phyloP scores from a whole-genome alignment of 2,113 vertebrate species.

The Limanda limanda region DNA sequence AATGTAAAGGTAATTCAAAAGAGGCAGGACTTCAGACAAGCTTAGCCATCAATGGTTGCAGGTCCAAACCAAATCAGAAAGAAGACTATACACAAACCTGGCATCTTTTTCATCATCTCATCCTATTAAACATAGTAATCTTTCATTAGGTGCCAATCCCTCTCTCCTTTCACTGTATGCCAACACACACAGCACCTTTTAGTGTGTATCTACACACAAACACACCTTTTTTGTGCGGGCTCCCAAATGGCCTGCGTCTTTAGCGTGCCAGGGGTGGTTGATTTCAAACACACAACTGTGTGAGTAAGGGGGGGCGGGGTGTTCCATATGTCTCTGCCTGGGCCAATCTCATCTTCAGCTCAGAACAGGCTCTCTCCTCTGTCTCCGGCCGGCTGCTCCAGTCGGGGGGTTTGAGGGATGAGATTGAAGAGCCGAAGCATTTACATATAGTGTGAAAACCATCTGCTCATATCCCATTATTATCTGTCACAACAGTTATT shows the following conservation, averaged over 20 bases:
- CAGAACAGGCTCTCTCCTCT: slow-evolving; percentile 36
- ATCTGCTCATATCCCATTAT: slow-evolving; percentile 73
- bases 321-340: slow-evolving; percentile 39
- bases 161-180: slow-evolving; percentile 40
- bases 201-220: not conserved
- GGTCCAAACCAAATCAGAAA: slow-evolving; percentile 16
- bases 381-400: slow-evolving; percentile 40
- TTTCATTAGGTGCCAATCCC: slow-evolving; percentile 34
- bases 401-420: slow-evolving; percentile 19
- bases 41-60: not conserved
- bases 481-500: slow-evolving; percentile 77
- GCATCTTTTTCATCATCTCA: slow-evolving; percentile 21
- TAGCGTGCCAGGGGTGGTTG: slow-evolving; percentile 16
- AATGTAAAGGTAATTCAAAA: not conserved
- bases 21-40: not conserved
- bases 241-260: slow-evolving; percentile 17
- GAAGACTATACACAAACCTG: not conserved
- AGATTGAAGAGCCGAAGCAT: slow-evolving; percentile 49
- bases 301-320: slow-evolving; percentile 13
- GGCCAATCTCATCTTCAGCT: slow-evolving; percentile 53
- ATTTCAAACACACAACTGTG: slow-evolving; percentile 33
- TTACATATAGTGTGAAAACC: slow-evolving; percentile 58
- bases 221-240: not conserved
- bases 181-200: slow-evolving; percentile 32
- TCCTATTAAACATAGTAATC: slow-evolving; percentile 20